Base-by-base conservation (phyloP, 2,797 vertebrate species). In the Nannoperca obscura region DNA sequence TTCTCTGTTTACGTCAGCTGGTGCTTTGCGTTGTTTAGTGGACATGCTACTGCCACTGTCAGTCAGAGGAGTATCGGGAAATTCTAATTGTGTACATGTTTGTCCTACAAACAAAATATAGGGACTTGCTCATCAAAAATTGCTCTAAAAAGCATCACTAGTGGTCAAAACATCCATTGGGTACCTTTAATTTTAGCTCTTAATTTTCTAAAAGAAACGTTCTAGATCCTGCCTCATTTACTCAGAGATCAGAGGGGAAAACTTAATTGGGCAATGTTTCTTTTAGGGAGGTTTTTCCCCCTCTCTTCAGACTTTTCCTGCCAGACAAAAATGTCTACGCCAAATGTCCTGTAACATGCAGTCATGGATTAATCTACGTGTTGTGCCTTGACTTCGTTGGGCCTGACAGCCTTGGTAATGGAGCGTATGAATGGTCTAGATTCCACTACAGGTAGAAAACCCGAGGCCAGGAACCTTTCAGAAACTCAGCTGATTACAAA, bases 401-500 rank as follows among this genome's bases (percentile, higher is more conserved):
- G 84, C 83, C 83, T 88, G 83, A 92, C 86, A 91, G 81, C 74
- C 49, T 24, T 62, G 69, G 78, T 92, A 93, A 94, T 92, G 91
- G 83, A 89, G 87, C 90, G 44, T 92, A 82, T 61, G 82, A 92
- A 86, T 74, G 85, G 71, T 81, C 86, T 81, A 88, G 85, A 85
- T 90, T 93, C 89, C 86, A 24, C 67, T 46, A 80, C 86, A 92
- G 87, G 88, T 89, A 88, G 83, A 91, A 85, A 88, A 89, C 81
- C 84, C 5, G 81, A 85, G 81, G 89, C 82, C 83, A 93, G 91
- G 85, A 90, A 90, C 80, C 58, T 78, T 83, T 86, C 57, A 85
- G 81, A 86, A 83, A 86, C 82, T 78, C 84, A 90, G 89, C 83
- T 92, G 87, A 93, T 93, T 92, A 86, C 76, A 91, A 91, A 92